These are phyloP conservation scores for Phrynocephalus vlangalii DNA, from an alignment of 2,797 vertebrate species.

Conservation along the genomic window DNA sequence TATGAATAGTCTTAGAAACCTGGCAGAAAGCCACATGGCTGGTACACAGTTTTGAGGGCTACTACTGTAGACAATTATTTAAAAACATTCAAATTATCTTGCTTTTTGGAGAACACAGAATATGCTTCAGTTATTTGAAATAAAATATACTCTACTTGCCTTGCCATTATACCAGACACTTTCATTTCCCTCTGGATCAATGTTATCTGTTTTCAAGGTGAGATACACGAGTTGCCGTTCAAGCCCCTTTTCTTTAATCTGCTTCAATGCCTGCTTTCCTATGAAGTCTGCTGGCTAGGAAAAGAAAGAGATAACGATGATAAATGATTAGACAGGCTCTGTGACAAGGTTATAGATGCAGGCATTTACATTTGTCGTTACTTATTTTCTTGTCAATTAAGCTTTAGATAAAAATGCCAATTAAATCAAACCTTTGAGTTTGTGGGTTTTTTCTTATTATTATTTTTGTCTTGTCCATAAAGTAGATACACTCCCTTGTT, in stretches of 20 bases:
- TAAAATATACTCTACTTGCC: constrained; percentile 74
- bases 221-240: constrained; percentile 90
- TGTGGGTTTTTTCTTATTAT: constrained; percentile 42
- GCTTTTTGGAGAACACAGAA: neutral
- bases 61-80: neutral
- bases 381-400: constrained; percentile 60
- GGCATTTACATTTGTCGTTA: constrained; percentile 63
- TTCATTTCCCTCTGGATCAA: constrained; percentile 97
- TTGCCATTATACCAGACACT: constrained; percentile 92
- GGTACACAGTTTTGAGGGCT: neutral
- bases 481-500: constrained; percentile 44
- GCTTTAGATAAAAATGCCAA: constrained; percentile 66
- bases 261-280: constrained; percentile 88
- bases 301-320: constrained; percentile 66
- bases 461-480: constrained; percentile 33
- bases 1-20: neutral
- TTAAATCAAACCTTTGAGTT: constrained; percentile 61
- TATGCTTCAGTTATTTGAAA: constrained; percentile 1
- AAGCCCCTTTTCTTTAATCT: constrained; percentile 90
- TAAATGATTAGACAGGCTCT: constrained; percentile 49
- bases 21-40: neutral
- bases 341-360: constrained; percentile 63
- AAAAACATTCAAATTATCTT: neutral
- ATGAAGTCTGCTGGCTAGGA: constrained; percentile 85
- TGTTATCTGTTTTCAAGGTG: constrained; percentile 85